Evolutionary conservation across 2,888 invertebrate species (phyloP).

Genomic region (Spilarctia lutea): DNA sequence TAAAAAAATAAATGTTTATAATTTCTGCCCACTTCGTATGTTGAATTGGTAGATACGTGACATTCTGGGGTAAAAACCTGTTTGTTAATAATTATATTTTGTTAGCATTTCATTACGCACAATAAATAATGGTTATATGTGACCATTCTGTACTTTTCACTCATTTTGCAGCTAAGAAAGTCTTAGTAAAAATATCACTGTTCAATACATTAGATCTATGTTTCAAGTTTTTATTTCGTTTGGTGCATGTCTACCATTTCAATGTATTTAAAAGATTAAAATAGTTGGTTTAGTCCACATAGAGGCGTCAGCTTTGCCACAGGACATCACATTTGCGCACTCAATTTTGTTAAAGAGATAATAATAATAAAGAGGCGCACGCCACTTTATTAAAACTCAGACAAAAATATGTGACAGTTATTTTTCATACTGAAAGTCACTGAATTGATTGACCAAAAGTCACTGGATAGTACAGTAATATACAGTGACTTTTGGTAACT

Average conservation of each 20-base stretch:
- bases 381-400: neutral
- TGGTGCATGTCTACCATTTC: slow-evolving; percentile 4
- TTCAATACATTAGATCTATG: neutral
- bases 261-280: neutral
- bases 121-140: no score
- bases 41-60: neutral
- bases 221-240: neutral
- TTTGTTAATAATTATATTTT: no score
- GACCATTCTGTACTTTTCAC: no score
- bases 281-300: slow-evolving; percentile 2
- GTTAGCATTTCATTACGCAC: no score
- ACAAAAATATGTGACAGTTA: neutral
- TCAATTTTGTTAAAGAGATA: slow-evolving; percentile 14
- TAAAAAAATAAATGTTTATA: slow-evolving; percentile 6
- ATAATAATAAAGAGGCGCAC: neutral
- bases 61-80: neutral
- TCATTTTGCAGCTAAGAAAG: neutral
- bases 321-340: slow-evolving; percentile 10
- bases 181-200: neutral
- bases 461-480: neutral
- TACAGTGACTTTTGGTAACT: no score
- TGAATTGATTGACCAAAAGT: neutral
- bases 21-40: neutral
- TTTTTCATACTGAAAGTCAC: neutral
- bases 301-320: slow-evolving; percentile 38